These are phyloP conservation scores for Agrenia bidenticulata DNA, from an alignment of 2,888 invertebrate species.

Conservation along the genomic window DNA sequence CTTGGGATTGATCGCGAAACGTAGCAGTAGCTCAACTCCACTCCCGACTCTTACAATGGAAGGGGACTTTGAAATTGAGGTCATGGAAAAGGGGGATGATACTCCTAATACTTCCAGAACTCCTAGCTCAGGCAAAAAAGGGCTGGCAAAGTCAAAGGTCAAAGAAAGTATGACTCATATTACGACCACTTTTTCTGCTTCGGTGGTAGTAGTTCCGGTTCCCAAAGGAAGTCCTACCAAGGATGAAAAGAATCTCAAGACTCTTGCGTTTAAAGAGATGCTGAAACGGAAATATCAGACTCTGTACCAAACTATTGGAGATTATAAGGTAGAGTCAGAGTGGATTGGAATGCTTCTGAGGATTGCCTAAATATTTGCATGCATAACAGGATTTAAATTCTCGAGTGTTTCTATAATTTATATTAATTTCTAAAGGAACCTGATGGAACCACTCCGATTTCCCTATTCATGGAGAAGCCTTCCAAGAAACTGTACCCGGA, in stretches of 20 bases:
- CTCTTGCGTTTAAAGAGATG: conserved; percentile 33
- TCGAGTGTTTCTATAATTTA: too few relatives aligned
- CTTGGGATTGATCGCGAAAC: conserved; percentile 16
- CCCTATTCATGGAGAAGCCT: conserved; percentile 94
- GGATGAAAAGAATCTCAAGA: conserved; percentile 60
- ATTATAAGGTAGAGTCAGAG: conserved; percentile 61
- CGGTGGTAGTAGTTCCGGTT: not conserved
- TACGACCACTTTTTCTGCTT: conserved; percentile 2
- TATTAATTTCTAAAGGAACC: conserved; percentile 30
- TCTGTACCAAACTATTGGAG: conserved; percentile 73
- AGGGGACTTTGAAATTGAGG: conserved; percentile 23
- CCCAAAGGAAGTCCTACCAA: conserved; percentile 33
- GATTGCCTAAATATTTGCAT: conserved; percentile 27
- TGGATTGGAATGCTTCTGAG: conserved; percentile 56
- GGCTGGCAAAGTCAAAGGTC: not conserved
- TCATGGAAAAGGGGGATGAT: not conserved
- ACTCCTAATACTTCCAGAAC: not conserved
- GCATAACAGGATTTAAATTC: not conserved
- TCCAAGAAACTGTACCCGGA: conserved; percentile 92
- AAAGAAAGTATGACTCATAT: conserved; percentile 19
- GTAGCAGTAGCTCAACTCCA: conserved; percentile 36
- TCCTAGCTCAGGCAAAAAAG: not conserved
- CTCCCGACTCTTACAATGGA: conserved; percentile 35
- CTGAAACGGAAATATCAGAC: conserved; percentile 77
- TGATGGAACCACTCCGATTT: conserved; percentile 81